Percentiles rank a stretch among this genome's conserved stretches.
Conservation (phyloP, 2,888 invertebrate species). For the Criorhina ranunculi region DNA sequence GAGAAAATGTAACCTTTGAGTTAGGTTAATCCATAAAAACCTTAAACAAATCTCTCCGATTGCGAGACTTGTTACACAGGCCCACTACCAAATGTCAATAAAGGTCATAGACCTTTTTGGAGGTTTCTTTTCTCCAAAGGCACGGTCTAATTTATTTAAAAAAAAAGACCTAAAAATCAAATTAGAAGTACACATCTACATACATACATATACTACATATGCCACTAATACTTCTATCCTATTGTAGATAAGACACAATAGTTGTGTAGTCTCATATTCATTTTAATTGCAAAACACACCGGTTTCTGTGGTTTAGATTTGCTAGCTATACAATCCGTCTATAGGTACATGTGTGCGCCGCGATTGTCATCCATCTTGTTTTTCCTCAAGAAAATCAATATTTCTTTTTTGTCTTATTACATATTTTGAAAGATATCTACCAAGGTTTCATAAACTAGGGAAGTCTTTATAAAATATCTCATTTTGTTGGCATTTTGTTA, state of each 20-base stretch:
- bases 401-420: too few relatives aligned
- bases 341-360: constrained; percentile 7
- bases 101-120: too few relatives aligned
- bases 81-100: too few relatives aligned
- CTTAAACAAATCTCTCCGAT: too few relatives aligned
- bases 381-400: constrained; percentile 46
- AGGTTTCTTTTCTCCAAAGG: background rate
- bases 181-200: background rate
- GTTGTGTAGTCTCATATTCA: background rate
- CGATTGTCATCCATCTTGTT: constrained; percentile 46
- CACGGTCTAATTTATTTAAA: background rate
- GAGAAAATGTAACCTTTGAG: too few relatives aligned
- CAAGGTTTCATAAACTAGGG: too few relatives aligned
- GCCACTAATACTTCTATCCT: background rate
- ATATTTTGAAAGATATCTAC: too few relatives aligned
- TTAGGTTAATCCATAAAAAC: too few relatives aligned
- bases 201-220: background rate
- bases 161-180: background rate
- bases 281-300: constrained; percentile 11
- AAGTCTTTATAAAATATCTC: too few relatives aligned
- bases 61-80: too few relatives aligned
- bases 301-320: constrained; percentile 24
- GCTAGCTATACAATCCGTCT: background rate
- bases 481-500: too few relatives aligned
- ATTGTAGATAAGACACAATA: background rate